Percentiles rank a stretch among this genome's conserved stretches.
These are phyloP conservation scores for Zaprionus capensis DNA, from an alignment of 1,140 invertebrate genomes.

Conservation along the genomic window DNA sequence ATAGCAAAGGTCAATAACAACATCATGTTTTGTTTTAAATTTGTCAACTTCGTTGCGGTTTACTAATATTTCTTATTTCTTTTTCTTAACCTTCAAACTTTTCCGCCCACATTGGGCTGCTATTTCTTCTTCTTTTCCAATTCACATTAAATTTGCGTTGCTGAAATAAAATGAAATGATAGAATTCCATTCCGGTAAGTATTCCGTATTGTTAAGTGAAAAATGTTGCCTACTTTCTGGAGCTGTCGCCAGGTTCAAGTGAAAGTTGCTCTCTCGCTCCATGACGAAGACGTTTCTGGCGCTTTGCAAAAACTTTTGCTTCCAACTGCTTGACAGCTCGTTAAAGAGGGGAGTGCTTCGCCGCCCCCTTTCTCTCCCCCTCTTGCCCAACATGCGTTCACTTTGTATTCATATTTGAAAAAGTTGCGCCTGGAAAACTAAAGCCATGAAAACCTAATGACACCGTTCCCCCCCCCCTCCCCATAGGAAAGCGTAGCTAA, in stretches of 20 bases:
- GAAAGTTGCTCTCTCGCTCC: constrained; percentile 18
- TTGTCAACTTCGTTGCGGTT: background rate
- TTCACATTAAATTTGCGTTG: constrained; percentile 7
- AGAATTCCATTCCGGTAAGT: constrained; percentile 5
- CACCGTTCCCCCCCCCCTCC: constrained; percentile 30
- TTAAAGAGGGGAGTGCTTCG: constrained; percentile 40
- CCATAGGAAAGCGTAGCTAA: background rate
- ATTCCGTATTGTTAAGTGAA: constrained; percentile 27
- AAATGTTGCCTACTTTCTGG: constrained; percentile 32
- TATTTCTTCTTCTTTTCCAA: background rate
- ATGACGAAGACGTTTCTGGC: constrained; percentile 46
- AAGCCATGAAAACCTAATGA: constrained; percentile 75
- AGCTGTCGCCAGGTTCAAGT: constrained; percentile 15
- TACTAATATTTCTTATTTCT: background rate
- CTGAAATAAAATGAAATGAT: background rate
- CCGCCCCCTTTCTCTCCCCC: background rate
- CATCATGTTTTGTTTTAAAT: background rate
- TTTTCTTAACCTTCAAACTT: background rate
- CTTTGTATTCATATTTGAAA: constrained; percentile 73
- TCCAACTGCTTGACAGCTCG: constrained; percentile 59
- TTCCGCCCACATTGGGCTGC: background rate
- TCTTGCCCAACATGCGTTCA: background rate
- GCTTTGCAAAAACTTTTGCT: constrained; percentile 53
- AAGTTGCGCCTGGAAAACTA: constrained; percentile 65
- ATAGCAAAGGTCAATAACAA: too few species aligned